These are phyloP conservation scores for Tachysurus fulvidraco DNA, from an alignment of 2,113 vertebrate species.

Conservation along the genomic window DNA sequence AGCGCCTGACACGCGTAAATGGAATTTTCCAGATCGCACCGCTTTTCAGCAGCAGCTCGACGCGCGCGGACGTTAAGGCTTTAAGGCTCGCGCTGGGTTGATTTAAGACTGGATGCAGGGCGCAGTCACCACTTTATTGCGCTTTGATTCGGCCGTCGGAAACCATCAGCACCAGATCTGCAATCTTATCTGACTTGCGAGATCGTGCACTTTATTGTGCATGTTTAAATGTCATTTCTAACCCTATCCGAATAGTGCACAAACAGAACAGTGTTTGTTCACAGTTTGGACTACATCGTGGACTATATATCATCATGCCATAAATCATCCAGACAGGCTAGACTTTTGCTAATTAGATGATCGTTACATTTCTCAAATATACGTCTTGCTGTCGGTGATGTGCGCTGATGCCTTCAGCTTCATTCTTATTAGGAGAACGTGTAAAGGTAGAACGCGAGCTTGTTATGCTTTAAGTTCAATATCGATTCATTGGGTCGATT, in stretches of 20 bases:
- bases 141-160: not conserved
- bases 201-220: not conserved
- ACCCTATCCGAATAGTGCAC: not conserved
- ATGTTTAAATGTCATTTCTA: not conserved
- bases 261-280: not conserved
- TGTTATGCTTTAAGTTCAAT: conserved; percentile 2
- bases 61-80: conserved; percentile 21
- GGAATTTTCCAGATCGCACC: conserved; percentile 56
- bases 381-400: conserved; percentile 38
- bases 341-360: conserved; percentile 46
- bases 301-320: conserved; percentile 5
- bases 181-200: not conserved
- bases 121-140: conserved; percentile 10
- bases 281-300: conserved; percentile 16
- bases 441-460: conserved; percentile 42
- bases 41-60: conserved; percentile 39
- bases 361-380: conserved; percentile 39
- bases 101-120: conserved; percentile 13
- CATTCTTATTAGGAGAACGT: conserved; percentile 30
- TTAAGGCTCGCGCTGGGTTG: conserved; percentile 15
- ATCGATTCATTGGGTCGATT: conserved; percentile 26
- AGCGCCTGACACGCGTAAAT: conserved; percentile 42
- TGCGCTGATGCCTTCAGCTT: conserved; percentile 28
- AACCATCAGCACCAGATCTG: not conserved
- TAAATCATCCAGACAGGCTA: conserved; percentile 14